Evolutionary conservation across 2,113 vertebrate species (phyloP).

Genomic region (crab-eating macaque (Macaca fascicularis)): T2T-MFA8v1.1 NC_088387.1:78523501-78524000

Average conservation of each 20-base stretch:
- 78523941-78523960: neutral
- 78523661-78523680: slow-evolving; percentile 76
- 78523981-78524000: neutral
- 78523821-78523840: slow-evolving; percentile 60
- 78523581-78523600: slow-evolving; percentile 77
- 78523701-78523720: slow-evolving; percentile 76
- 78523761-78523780: slow-evolving; percentile 43
- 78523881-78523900: slow-evolving; percentile 57
- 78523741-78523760: slow-evolving; percentile 67
- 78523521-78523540: slow-evolving; percentile 67
- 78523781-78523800: slow-evolving; percentile 69
- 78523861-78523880: slow-evolving; percentile 47
- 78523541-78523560: slow-evolving; percentile 65
- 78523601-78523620: slow-evolving; percentile 71
- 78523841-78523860: slow-evolving; percentile 18
- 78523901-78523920: slow-evolving; percentile 40
- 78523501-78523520: slow-evolving; percentile 53
- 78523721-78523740: slow-evolving; percentile 59
- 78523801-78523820: slow-evolving; percentile 21
- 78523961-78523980: neutral
- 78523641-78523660: slow-evolving; percentile 75
- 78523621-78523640: slow-evolving; percentile 77
- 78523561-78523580: slow-evolving; percentile 71
- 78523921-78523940: slow-evolving; percentile 28
- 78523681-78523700: slow-evolving; percentile 66